Evolutionary conservation across 2,888 invertebrate species (phyloP).

Genomic region (Mantis religiosa): DNA sequence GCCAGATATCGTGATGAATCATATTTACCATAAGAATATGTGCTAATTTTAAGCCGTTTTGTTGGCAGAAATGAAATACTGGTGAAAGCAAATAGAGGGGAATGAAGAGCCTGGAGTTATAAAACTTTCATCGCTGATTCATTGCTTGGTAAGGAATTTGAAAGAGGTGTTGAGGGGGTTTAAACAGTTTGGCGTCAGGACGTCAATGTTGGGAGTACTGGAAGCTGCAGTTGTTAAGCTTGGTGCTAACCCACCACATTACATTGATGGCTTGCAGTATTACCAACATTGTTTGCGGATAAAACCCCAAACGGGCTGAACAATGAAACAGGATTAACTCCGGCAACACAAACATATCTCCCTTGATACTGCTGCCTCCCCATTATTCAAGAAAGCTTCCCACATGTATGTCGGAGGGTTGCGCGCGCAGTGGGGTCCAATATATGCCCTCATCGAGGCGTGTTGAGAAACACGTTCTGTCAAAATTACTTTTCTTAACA

Average conservation of each 20-base stretch:
- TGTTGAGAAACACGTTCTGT: no score
- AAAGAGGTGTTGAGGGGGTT: background rate
- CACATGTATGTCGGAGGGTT: background rate
- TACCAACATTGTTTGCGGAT: background rate
- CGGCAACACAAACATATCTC: background rate
- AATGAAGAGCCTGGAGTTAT: background rate
- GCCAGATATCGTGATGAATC: background rate
- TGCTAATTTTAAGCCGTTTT: background rate
- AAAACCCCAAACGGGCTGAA: background rate
- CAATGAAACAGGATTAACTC: background rate
- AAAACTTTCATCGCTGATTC: background rate
- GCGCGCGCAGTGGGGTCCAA: background rate
- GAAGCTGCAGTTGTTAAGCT: background rate
- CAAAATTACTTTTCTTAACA: no score
- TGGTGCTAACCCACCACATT: background rate
- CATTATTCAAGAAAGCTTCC: background rate
- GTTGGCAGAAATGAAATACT: background rate
- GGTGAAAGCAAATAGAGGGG: background rate
- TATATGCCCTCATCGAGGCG: background rate
- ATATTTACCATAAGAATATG: background rate
- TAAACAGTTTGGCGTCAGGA: background rate
- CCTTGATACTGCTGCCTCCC: background rate
- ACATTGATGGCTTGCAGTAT: background rate
- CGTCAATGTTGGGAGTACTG: background rate
- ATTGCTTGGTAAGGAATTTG: background rate